phyloP scores from a whole-genome alignment of 1,140 invertebrate genomes.

The Formica selysi region DNA sequence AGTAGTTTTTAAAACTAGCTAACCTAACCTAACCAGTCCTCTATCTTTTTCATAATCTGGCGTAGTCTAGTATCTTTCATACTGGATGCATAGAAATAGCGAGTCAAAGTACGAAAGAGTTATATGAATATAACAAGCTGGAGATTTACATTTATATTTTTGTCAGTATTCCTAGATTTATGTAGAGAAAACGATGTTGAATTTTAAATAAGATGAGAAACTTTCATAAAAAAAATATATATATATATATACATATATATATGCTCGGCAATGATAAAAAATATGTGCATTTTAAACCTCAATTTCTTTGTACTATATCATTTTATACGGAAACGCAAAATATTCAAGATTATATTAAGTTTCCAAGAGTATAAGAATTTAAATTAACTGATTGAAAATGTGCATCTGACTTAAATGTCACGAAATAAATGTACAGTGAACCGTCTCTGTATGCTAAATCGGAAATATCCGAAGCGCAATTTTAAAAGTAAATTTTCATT shows the following conservation, averaged over 20 bases:
- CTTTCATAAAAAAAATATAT: neutral
- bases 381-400: slow-evolving; percentile 3
- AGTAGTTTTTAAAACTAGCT: neutral
- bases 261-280: neutral
- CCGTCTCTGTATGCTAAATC: neutral
- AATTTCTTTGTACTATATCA: neutral
- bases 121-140: neutral
- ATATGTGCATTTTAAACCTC: neutral
- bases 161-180: neutral
- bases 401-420: neutral
- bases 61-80: neutral
- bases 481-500: neutral
- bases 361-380: neutral
- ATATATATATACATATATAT: neutral
- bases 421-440: neutral
- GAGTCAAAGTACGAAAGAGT: neutral
- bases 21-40: too few species aligned
- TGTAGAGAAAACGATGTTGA: slow-evolving; percentile 7
- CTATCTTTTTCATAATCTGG: slow-evolving; percentile 3
- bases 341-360: slow-evolving; percentile 10
- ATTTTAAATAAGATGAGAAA: slow-evolving; percentile 14
- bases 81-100: neutral
- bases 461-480: neutral
- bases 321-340: neutral
- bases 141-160: slow-evolving; percentile 33